These are phyloP conservation scores for Loriculus beryllinus DNA, from an alignment of 2,797 vertebrate species.

Conservation along the genomic window DNA sequence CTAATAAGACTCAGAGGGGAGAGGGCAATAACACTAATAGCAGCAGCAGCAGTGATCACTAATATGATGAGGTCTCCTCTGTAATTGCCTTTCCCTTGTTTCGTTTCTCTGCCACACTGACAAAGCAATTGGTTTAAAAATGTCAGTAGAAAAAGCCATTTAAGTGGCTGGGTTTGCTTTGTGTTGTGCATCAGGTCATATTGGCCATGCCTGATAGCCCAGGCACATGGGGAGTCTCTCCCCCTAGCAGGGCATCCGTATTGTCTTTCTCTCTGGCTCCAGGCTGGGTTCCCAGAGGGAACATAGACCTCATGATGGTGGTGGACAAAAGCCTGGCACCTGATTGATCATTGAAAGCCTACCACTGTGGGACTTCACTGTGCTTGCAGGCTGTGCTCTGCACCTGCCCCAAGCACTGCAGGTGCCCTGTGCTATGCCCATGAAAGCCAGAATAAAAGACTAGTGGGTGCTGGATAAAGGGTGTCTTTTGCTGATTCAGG, in stretches of 20 bases:
- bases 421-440: background rate
- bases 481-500: background rate
- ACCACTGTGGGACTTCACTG: background rate
- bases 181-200: background rate
- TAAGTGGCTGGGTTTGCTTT: background rate
- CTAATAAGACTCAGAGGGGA: constrained; percentile 14
- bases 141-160: background rate
- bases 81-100: background rate
- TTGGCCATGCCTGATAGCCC: background rate
- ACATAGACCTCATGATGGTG: background rate
- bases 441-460: background rate
- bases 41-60: background rate
- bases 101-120: background rate
- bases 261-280: background rate
- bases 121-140: background rate
- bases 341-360: background rate
- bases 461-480: background rate
- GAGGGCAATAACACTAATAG: background rate
- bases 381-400: background rate
- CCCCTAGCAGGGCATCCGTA: fast-evolving
- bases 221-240: fast-evolving
- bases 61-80: background rate
- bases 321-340: background rate
- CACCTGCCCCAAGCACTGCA: background rate
- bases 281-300: background rate